Conservation (phyloP, 2,113 vertebrate species). For the Glaucidium brasilianum region DNA sequence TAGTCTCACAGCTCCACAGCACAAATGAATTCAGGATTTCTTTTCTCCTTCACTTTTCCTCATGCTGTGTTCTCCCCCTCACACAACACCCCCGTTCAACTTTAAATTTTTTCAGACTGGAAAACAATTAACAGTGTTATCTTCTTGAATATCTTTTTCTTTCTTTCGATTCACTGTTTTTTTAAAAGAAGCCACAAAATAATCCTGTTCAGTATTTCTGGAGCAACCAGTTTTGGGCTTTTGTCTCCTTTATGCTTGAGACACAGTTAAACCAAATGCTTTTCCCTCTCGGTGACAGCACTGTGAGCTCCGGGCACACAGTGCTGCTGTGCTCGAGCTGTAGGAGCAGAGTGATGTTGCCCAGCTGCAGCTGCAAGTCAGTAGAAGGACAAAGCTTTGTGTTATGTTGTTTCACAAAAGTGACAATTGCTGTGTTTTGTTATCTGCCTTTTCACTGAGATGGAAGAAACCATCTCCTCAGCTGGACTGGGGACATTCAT, state of each 20-base stretch:
- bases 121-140: neutral
- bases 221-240: neutral
- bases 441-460: constrained; percentile 5
- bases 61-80: neutral
- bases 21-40: neutral
- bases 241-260: constrained; percentile 38
- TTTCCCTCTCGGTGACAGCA: constrained; percentile 33
- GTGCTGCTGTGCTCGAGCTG: constrained; percentile 48
- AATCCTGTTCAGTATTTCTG: neutral
- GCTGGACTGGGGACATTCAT: neutral
- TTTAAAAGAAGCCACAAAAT: constrained; percentile 16
- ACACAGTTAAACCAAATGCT: constrained; percentile 9
- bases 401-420: constrained; percentile 49
- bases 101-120: neutral
- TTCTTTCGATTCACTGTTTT: neutral
- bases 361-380: constrained; percentile 64
- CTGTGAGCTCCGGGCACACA: constrained; percentile 18
- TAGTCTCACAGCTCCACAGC: neutral
- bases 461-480: constrained; percentile 3
- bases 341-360: constrained; percentile 21
- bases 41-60: neutral
- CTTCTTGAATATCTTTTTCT: neutral
- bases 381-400: constrained; percentile 60
- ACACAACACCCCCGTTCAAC: neutral
- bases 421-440: constrained; percentile 52